Conservation (phyloP, 2,888 invertebrate species). For the Nomada goodeniana region DNA sequence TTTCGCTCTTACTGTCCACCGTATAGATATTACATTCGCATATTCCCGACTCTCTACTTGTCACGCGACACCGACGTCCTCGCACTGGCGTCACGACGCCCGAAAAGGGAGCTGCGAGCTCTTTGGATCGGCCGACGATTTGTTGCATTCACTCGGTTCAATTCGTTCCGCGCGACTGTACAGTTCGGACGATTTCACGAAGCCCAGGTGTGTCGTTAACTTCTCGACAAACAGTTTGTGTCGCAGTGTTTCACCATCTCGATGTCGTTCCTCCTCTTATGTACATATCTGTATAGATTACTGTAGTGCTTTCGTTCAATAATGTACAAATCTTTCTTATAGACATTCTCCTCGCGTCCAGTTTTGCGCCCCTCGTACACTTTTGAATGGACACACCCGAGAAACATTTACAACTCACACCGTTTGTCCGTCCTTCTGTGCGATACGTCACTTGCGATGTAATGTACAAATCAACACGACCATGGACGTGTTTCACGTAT, state of each 20-base stretch:
- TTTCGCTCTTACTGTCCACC: constrained; percentile 11
- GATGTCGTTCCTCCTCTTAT: neutral
- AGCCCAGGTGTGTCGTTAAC: neutral
- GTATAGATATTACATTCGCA: constrained; percentile 45
- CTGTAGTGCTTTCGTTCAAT: neutral
- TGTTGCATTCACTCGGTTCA: neutral
- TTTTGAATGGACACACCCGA: too few relatives aligned
- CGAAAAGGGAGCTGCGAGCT: constrained; percentile 21
- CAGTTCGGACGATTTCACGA: neutral
- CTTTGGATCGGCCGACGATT: constrained; percentile 21
- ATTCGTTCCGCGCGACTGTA: neutral
- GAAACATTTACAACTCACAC: too few relatives aligned
- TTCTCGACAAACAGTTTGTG: neutral
- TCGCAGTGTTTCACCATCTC: neutral
- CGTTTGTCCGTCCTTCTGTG: too few relatives aligned
- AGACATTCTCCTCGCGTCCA: too few relatives aligned
- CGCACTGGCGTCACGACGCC: constrained; percentile 45
- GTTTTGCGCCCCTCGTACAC: neutral
- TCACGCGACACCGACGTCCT: constrained; percentile 47
- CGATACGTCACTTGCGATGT: neutral
- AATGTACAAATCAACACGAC: too few relatives aligned
- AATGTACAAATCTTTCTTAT: too few relatives aligned
- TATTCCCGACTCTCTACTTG: constrained; percentile 35
- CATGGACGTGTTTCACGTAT: neutral
- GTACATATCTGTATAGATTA: neutral